These are phyloP conservation scores for Lagopus leucura DNA, from an alignment of 2,113 vertebrate genomes.

Conservation along the genomic window DNA sequence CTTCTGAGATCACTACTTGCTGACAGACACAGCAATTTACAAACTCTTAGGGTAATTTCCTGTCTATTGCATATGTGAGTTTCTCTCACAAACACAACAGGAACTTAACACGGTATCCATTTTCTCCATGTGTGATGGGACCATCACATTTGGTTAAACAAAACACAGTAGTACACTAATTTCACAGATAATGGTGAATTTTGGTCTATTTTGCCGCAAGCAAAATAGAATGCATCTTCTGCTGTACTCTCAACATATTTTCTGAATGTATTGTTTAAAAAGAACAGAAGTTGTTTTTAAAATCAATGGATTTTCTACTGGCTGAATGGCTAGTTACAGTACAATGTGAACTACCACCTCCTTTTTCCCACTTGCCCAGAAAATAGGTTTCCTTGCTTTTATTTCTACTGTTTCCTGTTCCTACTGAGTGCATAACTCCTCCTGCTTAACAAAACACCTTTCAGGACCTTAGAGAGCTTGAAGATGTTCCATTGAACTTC, in stretches of 20 bases:
- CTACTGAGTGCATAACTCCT: background rate
- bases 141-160: background rate
- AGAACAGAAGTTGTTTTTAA: background rate
- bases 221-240: background rate
- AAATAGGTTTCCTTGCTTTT: background rate
- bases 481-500: background rate
- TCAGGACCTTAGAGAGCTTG: background rate
- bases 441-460: background rate
- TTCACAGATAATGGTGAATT: background rate
- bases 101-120: fast-evolving
- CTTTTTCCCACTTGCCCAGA: background rate
- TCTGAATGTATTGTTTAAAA: background rate
- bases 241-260: background rate
- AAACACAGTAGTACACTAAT: background rate
- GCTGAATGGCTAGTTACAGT: background rate
- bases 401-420: background rate
- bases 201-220: background rate
- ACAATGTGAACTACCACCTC: background rate
- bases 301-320: background rate
- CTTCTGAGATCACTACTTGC: background rate
- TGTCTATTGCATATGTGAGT: fast-evolving
- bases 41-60: background rate
- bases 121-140: fast-evolving
- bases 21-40: background rate
- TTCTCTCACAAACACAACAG: background rate